phyloP scores from a whole-genome alignment of 1,140 invertebrate genomes.

The Cyclargus thomasi region DNA sequence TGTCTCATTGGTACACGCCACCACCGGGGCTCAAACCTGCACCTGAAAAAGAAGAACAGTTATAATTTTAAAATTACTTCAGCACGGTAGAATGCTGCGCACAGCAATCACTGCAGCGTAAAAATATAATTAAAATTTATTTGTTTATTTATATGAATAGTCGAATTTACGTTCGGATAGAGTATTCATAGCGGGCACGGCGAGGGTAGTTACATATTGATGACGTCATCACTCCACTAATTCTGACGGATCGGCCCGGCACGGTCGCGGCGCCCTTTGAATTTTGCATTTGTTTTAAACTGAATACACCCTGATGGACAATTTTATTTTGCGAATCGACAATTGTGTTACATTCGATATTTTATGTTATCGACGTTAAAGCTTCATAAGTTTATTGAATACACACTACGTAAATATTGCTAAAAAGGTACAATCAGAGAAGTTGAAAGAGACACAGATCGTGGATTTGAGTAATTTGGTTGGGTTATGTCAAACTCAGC shows the following conservation, averaged over 20 bases:
- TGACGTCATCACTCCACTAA: constrained; percentile 48
- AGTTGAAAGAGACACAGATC: no score
- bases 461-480: no score
- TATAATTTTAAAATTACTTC: no score
- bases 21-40: no score
- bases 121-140: not conserved
- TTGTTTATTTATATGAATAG: constrained; percentile 4
- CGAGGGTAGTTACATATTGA: constrained; percentile 42
- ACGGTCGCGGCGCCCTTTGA: constrained; percentile 3
- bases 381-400: no score
- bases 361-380: not conserved
- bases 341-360: not conserved
- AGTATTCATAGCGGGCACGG: constrained; percentile 19
- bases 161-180: not conserved
- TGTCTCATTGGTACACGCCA: no score
- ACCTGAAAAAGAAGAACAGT: no score
- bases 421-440: no score
- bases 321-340: constrained; percentile 12
- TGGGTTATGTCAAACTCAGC: no score
- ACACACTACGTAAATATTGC: no score
- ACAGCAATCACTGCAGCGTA: not conserved
- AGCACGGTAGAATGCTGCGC: no score
- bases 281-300: constrained; percentile 13
- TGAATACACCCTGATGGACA: not conserved
- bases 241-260: constrained; percentile 41